A percentile compares a stretch with the other conserved stretches of the same genome.
phyloP scores from a whole-genome alignment of 2,888 invertebrate genomes.

The Deroplatys truncata region DNA sequence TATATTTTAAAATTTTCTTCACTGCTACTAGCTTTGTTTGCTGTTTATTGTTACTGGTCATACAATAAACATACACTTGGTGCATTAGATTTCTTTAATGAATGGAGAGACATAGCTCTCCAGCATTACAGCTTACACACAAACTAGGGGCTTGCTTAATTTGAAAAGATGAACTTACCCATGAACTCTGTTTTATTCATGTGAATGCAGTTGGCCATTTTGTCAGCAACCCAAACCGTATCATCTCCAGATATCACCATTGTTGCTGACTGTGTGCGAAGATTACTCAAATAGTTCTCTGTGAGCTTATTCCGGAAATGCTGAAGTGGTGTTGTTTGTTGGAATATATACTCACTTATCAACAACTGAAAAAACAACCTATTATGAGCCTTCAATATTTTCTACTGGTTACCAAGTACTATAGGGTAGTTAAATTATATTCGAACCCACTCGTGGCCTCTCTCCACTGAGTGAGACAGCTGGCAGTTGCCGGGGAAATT shows the following conservation, averaged over 20 bases:
- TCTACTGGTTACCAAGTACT: too few relatives aligned
- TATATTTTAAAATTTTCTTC: too few relatives aligned
- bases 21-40: too few relatives aligned
- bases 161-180: constrained; percentile 29
- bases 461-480: too few relatives aligned
- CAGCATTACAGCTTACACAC: not conserved
- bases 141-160: not conserved
- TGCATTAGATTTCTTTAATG: too few relatives aligned
- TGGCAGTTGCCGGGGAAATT: too few relatives aligned
- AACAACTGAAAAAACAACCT: constrained; percentile 17
- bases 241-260: constrained; percentile 30
- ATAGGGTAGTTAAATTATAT: too few relatives aligned
- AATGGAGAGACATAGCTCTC: too few relatives aligned
- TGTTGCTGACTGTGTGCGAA: constrained; percentile 19
- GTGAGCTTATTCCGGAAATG: constrained; percentile 28
- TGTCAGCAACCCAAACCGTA: constrained; percentile 36
- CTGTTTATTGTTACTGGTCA: too few relatives aligned
- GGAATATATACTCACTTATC: constrained; percentile 32
- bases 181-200: constrained; percentile 34
- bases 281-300: constrained; percentile 24
- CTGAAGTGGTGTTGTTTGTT: constrained; percentile 28
- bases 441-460: too few relatives aligned
- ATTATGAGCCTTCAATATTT: too few relatives aligned
- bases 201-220: constrained; percentile 32
- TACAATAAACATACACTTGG: too few relatives aligned